Evolutionary conservation across 2,797 vertebrate species (phyloP).

Genomic region (Rhinophrynus dorsalis): DNA sequence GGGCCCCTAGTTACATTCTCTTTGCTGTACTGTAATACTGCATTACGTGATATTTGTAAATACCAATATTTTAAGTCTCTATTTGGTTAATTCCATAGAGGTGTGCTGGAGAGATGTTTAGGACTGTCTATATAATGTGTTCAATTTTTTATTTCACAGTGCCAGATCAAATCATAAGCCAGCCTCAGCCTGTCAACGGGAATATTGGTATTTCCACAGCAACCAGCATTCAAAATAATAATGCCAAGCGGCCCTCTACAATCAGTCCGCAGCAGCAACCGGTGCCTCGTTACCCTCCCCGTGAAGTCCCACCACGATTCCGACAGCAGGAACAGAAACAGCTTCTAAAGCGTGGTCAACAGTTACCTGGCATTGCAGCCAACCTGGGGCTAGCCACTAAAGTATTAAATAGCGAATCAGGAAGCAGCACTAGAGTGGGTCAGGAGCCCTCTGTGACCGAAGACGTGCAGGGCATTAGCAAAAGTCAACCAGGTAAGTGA

Average conservation of each 20-base stretch:
- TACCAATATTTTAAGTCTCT: too few species aligned
- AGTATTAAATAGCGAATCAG: slow-evolving; percentile 68
- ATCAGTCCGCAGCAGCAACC: slow-evolving; percentile 72
- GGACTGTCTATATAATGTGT: neutral
- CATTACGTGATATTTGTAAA: too few species aligned
- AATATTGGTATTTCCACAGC: slow-evolving; percentile 77
- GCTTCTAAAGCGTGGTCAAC: slow-evolving; percentile 86
- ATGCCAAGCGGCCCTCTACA: slow-evolving; percentile 91
- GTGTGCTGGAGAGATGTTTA: too few species aligned
- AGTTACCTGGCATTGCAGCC: slow-evolving; percentile 74
- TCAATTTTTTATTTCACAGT: slow-evolving; percentile 70
- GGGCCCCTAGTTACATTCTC: too few species aligned
- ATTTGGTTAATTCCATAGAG: too few species aligned
- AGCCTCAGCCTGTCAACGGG: slow-evolving; percentile 82
- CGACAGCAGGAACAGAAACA: slow-evolving; percentile 90
- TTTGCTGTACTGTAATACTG: too few species aligned
- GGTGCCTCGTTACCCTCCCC: slow-evolving; percentile 85
- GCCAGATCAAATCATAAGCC: slow-evolving; percentile 85
- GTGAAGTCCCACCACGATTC: slow-evolving; percentile 83
- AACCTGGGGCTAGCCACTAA: slow-evolving; percentile 77
- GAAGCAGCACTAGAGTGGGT: slow-evolving; percentile 61
- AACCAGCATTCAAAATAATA: slow-evolving; percentile 84
- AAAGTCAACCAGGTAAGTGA: slow-evolving; percentile 82
- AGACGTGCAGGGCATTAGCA: slow-evolving; percentile 73
- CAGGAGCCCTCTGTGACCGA: slow-evolving; percentile 69